phyloP scores from a whole-genome alignment of 2,888 invertebrate genomes.

The Netelia fuscicornis region DNA sequence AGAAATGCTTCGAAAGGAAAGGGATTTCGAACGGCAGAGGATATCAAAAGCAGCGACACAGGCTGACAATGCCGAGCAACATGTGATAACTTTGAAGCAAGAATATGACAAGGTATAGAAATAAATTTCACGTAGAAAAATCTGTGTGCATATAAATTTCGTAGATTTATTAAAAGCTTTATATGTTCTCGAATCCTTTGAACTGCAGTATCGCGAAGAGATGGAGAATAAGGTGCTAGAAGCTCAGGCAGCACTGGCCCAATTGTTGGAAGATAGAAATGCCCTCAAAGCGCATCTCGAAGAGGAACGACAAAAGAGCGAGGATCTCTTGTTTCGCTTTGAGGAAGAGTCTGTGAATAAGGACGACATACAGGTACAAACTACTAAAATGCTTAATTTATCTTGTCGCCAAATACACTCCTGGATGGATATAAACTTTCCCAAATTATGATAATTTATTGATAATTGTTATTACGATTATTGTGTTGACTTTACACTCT shows the following conservation, averaged over 20 bases:
- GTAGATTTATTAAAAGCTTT: not conserved
- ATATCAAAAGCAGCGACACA: slow-evolving; percentile 93
- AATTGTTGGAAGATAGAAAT: slow-evolving; percentile 84
- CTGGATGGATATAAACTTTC: not conserved
- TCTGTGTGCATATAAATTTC: not conserved
- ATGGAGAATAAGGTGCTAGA: slow-evolving; percentile 87
- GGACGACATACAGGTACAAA: slow-evolving; percentile 93
- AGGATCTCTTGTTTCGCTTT: slow-evolving; percentile 95
- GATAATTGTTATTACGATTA: not conserved
- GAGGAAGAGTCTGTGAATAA: slow-evolving; percentile 96
- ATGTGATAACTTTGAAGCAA: slow-evolving; percentile 87
- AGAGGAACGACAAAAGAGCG: slow-evolving; percentile 92
- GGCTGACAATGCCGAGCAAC: slow-evolving; percentile 91
- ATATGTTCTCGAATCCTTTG: slow-evolving; percentile 69
- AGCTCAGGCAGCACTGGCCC: slow-evolving; percentile 86
- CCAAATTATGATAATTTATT: not conserved
- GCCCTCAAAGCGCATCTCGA: slow-evolving; percentile 88
- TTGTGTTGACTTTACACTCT: not conserved
- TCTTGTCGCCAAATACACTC: not conserved
- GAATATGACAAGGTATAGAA: slow-evolving; percentile 88
- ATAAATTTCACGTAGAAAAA: slow-evolving; percentile 4
- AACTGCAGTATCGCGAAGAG: slow-evolving; percentile 86
- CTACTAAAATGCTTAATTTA: slow-evolving; percentile 5
- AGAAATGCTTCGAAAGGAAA: slow-evolving; percentile 95
- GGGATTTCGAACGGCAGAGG: slow-evolving; percentile 96